Percentiles rank a stretch among this genome's conserved stretches.
Conservation (phyloP, 2,797 vertebrate genomes). For the Semotilus atromaculatus region DNA sequence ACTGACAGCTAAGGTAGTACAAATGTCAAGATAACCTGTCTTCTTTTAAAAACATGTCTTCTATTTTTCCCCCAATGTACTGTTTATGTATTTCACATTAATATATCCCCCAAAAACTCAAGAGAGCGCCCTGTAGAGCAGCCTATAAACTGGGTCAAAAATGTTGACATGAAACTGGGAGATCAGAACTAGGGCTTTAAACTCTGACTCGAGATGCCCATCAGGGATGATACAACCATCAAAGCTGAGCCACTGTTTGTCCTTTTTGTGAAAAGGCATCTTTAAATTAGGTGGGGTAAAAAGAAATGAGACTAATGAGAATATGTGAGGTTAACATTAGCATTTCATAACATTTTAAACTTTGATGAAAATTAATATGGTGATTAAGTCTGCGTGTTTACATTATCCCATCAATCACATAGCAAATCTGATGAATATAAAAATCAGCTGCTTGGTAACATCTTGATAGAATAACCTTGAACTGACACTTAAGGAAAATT, state of each 20-base stretch:
- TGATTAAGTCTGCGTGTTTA: not conserved
- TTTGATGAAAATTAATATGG: not conserved
- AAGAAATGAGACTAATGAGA: not conserved
- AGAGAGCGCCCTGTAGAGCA: conserved; percentile 20
- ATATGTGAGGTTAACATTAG: not conserved
- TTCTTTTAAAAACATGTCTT: conserved; percentile 25
- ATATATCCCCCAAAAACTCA: not conserved
- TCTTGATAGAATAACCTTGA: conserved; percentile 19
- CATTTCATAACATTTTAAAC: not conserved
- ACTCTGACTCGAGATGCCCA: conserved; percentile 9
- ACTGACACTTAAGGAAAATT: not conserved
- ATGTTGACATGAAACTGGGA: conserved; percentile 36
- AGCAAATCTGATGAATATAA: not conserved
- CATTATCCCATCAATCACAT: not conserved
- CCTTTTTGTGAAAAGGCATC: not conserved
- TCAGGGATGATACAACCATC: conserved; percentile 5
- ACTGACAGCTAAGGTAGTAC: conserved; percentile 9
- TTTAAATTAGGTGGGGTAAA: not conserved
- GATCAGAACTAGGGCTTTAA: conserved; percentile 38
- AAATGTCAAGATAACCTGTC: conserved; percentile 13
- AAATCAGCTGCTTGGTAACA: not conserved
- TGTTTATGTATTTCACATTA: conserved; percentile 29
- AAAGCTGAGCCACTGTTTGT: conserved; percentile 32
- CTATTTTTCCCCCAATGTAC: not conserved
- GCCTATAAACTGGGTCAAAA: conserved; percentile 52